Percentiles rank a stretch among this genome's conserved stretches.
Conservation (phyloP, 2,113 vertebrate genomes). For the Gorsachius goisagi region DNA sequence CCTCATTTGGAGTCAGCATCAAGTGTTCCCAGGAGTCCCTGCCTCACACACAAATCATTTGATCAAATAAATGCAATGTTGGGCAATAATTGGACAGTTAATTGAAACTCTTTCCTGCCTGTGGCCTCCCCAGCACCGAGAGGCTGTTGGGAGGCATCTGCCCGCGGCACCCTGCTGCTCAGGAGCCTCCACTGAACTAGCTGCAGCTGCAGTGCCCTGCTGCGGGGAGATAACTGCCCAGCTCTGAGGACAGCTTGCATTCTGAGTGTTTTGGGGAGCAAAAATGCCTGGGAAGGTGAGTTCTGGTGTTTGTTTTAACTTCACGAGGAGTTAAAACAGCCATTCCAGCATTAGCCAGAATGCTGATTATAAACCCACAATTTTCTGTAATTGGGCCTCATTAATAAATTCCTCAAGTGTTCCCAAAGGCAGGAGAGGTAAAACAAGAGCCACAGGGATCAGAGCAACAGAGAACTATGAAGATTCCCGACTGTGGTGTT, state of each 20-base stretch:
- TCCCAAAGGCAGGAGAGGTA: slow-evolving; percentile 57
- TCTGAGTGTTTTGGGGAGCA: background rate
- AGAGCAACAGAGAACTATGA: slow-evolving; percentile 60
- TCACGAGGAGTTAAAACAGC: background rate
- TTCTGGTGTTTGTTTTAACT: slow-evolving; percentile 15
- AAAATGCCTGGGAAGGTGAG: background rate
- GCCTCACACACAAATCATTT: background rate
- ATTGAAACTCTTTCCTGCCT: background rate
- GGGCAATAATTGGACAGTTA: background rate
- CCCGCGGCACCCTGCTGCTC: background rate
- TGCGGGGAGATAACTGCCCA: background rate
- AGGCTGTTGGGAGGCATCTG: background rate
- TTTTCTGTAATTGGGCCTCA: slow-evolving; percentile 72
- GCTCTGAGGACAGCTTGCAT: background rate
- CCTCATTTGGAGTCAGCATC: background rate
- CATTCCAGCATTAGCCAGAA: slow-evolving; percentile 5
- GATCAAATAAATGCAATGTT: background rate
- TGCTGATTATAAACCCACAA: slow-evolving; percentile 60
- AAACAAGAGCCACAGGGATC: slow-evolving; percentile 59
- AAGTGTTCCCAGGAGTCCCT: background rate
- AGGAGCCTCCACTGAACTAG: background rate
- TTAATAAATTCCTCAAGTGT: slow-evolving; percentile 77
- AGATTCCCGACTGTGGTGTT: slow-evolving; percentile 46
- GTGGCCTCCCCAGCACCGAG: fast-evolving
- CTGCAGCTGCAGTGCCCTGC: background rate